Evolutionary conservation across 1,140 invertebrate genomes (phyloP).

Genomic region (Heliothis virescens): DNA sequence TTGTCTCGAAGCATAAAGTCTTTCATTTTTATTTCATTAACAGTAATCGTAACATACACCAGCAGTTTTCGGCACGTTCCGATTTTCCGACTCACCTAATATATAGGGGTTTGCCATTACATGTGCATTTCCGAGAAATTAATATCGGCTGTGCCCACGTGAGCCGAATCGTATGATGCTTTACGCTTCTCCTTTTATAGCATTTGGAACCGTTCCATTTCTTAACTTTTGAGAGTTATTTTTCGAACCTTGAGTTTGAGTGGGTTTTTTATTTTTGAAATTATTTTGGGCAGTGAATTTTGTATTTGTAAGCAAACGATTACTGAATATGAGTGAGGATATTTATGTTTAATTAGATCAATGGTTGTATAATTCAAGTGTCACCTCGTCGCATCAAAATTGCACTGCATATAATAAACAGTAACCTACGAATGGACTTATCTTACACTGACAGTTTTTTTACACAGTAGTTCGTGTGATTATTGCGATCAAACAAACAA

Average conservation of each 20-base stretch:
- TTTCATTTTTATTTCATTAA: slow-evolving; percentile 49
- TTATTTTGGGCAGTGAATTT: slow-evolving; percentile 20
- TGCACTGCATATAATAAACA: no score
- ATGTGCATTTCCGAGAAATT: slow-evolving; percentile 53
- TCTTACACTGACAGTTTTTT: no score
- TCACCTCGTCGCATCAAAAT: no score
- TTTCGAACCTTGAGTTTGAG: slow-evolving; percentile 21
- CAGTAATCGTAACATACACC: slow-evolving; percentile 36
- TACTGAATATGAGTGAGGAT: no score
- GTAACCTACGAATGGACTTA: no score
- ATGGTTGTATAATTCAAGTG: not conserved
- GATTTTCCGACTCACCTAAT: slow-evolving; percentile 10
- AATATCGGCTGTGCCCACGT: slow-evolving; percentile 50
- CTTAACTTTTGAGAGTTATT: slow-evolving; percentile 33
- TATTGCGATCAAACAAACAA: no score
- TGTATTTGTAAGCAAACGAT: not conserved
- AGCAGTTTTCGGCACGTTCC: slow-evolving; percentile 30
- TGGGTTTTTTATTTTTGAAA: slow-evolving; percentile 16
- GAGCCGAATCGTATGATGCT: slow-evolving; percentile 47
- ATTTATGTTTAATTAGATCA: not conserved
- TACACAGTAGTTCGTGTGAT: no score
- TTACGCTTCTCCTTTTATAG: slow-evolving; percentile 44
- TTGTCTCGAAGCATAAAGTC: slow-evolving; percentile 5
- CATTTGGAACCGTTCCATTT: slow-evolving; percentile 30
- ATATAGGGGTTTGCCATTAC: slow-evolving; percentile 39